Evolutionary conservation across 2,113 vertebrate genomes (phyloP).

Genomic region (Pampusana beccarii): DNA sequence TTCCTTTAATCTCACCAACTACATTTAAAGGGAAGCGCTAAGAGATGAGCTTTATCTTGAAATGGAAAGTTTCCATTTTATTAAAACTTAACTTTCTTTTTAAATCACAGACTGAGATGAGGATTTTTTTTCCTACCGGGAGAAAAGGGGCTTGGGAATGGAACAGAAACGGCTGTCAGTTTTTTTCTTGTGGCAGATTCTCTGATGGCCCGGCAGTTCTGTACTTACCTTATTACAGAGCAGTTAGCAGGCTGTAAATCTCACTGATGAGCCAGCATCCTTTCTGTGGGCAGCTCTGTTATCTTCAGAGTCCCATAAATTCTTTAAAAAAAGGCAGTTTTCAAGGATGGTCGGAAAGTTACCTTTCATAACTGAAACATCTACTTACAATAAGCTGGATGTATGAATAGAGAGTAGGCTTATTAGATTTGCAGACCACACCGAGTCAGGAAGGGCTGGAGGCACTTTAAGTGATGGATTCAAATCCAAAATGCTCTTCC

Average conservation of each 20-base stretch:
- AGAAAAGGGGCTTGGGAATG: not conserved
- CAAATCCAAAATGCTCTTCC: not conserved
- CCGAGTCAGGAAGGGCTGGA: not conserved
- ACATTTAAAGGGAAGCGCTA: fast-evolving
- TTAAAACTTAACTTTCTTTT: not conserved
- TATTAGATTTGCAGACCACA: not conserved
- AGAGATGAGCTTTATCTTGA: not conserved
- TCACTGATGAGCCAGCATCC: conserved; percentile 10
- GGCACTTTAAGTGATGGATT: not conserved
- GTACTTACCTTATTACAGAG: not conserved
- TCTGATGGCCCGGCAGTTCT: not conserved
- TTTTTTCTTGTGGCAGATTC: not conserved
- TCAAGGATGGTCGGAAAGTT: not conserved
- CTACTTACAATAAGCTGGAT: not conserved
- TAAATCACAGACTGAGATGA: not conserved
- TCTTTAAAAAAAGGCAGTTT: not conserved
- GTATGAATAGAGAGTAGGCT: not conserved
- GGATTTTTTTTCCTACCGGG: not conserved
- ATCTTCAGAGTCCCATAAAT: conserved; percentile 12
- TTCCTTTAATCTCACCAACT: not conserved
- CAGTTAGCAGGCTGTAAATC: conserved; percentile 29
- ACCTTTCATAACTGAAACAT: not conserved
- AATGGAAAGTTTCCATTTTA: not conserved
- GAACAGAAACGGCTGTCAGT: not conserved
- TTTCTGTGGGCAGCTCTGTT: not conserved